Evolutionary conservation across 1,140 invertebrate genomes (phyloP).

Genomic region (Drosophila kanapiae): DNA sequence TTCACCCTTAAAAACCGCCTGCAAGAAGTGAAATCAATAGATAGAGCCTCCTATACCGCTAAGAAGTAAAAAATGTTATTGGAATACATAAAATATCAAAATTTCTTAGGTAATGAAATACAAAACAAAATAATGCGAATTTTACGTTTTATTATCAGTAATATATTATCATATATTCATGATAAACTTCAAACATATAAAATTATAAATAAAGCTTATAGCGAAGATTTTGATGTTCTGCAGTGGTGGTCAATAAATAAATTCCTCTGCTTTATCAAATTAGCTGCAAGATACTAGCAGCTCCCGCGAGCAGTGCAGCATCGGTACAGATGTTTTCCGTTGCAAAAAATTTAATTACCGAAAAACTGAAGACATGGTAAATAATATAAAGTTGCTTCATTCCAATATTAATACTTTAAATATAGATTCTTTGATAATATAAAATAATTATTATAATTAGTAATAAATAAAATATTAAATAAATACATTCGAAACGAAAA

Average conservation of each 20-base stretch:
- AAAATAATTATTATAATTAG: background rate
- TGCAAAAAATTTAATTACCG: background rate
- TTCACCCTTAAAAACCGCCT: conserved; percentile 6
- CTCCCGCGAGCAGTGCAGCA: conserved; percentile 9
- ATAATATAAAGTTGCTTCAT: conserved; percentile 8
- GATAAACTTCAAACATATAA: conserved; percentile 16
- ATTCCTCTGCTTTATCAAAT: background rate
- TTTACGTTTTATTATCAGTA: background rate
- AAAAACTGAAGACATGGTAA: background rate
- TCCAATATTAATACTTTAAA: conserved; percentile 4
- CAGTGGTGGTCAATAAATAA: conserved; percentile 10
- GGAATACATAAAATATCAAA: no score
- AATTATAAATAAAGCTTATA: conserved; percentile 8
- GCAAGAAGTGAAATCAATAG: conserved; percentile 11
- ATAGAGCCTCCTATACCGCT: conserved; percentile 6
- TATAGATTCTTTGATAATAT: background rate
- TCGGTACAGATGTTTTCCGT: conserved; percentile 1
- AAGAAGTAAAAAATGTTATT: background rate
- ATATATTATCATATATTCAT: background rate
- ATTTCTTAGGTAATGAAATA: no score
- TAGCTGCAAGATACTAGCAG: background rate
- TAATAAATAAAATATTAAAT: no score
- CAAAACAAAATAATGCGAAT: background rate
- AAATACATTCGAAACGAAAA: no score
- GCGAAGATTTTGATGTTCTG: conserved; percentile 14